Percentiles rank a stretch among this genome's conserved stretches.
These are phyloP conservation scores for Trematocara unimaculatum DNA, from an alignment of 2,113 vertebrate genomes.

Conservation along the genomic window DNA sequence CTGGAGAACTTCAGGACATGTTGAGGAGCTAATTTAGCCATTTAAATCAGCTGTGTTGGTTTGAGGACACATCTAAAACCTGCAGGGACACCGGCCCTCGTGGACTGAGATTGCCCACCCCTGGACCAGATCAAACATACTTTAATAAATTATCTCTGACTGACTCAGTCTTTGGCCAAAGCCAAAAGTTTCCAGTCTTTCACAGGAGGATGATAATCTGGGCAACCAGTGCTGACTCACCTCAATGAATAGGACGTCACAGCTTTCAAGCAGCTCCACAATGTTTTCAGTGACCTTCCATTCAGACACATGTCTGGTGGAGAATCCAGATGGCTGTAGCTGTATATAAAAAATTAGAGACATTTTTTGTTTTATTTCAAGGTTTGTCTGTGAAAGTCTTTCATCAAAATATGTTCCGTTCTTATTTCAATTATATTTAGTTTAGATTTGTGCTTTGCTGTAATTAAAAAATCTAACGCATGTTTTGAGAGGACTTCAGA, in stretches of 20 bases:
- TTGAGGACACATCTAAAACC: too few species aligned
- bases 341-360: neutral
- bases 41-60: too few species aligned
- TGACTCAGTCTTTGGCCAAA: neutral
- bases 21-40: too few species aligned
- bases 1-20: too few species aligned
- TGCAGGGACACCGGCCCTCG: too few species aligned
- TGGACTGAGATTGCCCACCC: too few species aligned
- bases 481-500: neutral
- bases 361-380: neutral
- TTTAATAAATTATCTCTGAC: conserved; percentile 5
- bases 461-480: neutral
- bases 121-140: neutral
- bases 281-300: conserved; percentile 5
- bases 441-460: neutral
- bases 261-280: neutral
- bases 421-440: neutral
- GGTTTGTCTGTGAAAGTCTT: neutral
- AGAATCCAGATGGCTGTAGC: neutral
- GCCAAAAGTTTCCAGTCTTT: neutral
- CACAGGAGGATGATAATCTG: neutral
- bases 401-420: neutral
- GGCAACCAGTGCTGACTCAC: neutral
- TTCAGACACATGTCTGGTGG: neutral
- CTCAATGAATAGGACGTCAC: neutral